Evolutionary conservation across 2,797 vertebrate genomes (phyloP), one percentile per base, ranked within the genome.

Genomic region (Rhinoraja longicauda): DNA sequence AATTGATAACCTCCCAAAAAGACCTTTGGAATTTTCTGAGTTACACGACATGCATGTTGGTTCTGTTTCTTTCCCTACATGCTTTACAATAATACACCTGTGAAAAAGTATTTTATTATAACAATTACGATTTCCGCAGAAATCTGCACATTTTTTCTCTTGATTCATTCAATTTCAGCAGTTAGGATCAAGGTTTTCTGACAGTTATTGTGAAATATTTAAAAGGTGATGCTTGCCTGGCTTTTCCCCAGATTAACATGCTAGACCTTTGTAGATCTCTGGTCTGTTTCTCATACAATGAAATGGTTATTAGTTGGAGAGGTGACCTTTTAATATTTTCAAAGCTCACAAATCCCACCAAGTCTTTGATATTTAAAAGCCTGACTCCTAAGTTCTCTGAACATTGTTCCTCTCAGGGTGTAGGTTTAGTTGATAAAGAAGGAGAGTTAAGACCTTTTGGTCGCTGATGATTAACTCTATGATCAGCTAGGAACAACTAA

Each of bases 341-440:
- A 75, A 75, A 92, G 45, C 26, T 45, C 29, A 15, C 29, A 53
- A 53, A 75, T 72, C 26, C 70, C 45, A 73, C 90, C 0, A 17
- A 92, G 90, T 12, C 70, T 92, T 92, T 91, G 70, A 73, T 92
- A 75, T 92, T 75, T 92, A 57, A 75, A 92, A 91, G 32, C 10
- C 36, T 75, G 29, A 15, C 24, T 36, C 45, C 8, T 73, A 45
- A 26, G 32, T 70, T 39, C 13, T 17, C 70, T 26, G 19, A 92
- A 92, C 26, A 29, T 53, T 75, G 26, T 75, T 75, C 36, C 32
- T 62, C 57, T 17, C 17, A 19, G 17, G 6, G 15, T 67, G 13
- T 1, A 36, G 3, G 6, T 88, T 88, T 64, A 88, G n/a, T 36
- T 21, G n/a, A 67, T 88, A 21, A 1, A 73, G 6, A 32, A 39